These are phyloP conservation scores for Hetaerina titia DNA, from an alignment of 2,888 invertebrate genomes.

Conservation along the genomic window DNA sequence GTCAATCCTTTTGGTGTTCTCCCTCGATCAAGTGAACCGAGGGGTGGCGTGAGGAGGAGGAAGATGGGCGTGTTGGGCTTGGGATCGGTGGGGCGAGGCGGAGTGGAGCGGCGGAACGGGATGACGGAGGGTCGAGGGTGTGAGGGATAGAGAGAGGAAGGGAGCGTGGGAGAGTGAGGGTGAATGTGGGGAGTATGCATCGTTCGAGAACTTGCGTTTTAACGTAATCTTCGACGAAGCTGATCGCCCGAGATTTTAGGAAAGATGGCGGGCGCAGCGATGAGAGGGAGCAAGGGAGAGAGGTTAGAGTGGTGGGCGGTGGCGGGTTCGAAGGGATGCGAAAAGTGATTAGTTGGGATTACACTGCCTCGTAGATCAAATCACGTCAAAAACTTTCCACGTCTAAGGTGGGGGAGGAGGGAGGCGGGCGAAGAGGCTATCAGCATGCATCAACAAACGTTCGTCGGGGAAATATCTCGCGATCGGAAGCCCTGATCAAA, in stretches of 20 bases:
- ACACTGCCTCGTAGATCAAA: constrained; percentile 48
- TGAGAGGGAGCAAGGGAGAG: background rate
- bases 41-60: background rate
- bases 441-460: background rate
- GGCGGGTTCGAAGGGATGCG: background rate
- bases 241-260: constrained; percentile 58
- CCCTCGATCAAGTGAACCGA: constrained; percentile 21
- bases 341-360: constrained; percentile 61
- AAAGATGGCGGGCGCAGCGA: constrained; percentile 4
- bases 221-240: constrained; percentile 59
- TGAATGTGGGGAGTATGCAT: background rate
- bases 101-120: background rate
- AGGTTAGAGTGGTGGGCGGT: background rate
- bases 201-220: constrained; percentile 56
- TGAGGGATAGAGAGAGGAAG: background rate
- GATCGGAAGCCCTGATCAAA: constrained; percentile 5
- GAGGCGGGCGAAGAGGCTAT: background rate
- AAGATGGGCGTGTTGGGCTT: background rate
- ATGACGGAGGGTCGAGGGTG: background rate
- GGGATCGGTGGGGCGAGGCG: background rate
- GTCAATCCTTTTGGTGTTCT: constrained; percentile 54
- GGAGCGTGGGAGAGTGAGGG: background rate
- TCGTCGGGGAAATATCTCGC: background rate
- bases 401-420: background rate
- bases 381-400: constrained; percentile 54